Evolutionary conservation across 2,113 vertebrate species (phyloP).

Genomic region (Micronycteris hirsuta): DNA sequence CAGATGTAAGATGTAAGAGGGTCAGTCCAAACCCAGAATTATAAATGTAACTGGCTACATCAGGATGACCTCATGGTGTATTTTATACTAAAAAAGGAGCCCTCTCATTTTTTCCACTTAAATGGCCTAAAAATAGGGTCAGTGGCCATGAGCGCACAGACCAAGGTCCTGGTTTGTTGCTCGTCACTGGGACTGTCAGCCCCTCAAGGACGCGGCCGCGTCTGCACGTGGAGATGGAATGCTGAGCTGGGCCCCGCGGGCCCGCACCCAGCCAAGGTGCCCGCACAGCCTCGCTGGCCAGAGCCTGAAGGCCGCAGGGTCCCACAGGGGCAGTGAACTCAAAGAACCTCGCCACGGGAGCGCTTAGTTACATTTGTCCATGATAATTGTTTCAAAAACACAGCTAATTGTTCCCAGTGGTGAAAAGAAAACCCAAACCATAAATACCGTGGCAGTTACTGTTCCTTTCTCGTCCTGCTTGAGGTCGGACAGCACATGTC

Average conservation of each 20-base stretch:
- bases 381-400: not conserved
- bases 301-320: too few relatives aligned
- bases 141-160: not conserved
- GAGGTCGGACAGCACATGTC: not conserved
- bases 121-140: not conserved
- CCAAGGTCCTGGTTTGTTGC: not conserved
- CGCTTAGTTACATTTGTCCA: not conserved
- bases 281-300: too few relatives aligned
- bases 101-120: not conserved
- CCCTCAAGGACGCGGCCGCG: not conserved
- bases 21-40: not conserved
- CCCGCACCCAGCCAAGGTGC: too few relatives aligned
- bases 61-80: not conserved
- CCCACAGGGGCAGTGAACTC: not conserved
- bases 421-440: too few relatives aligned
- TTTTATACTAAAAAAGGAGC: not conserved
- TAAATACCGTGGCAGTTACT: not conserved
- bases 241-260: rapidly evolving
- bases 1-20: not conserved
- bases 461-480: not conserved
- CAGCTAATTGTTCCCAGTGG: too few relatives aligned
- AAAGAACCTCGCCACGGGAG: not conserved
- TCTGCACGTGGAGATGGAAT: not conserved
- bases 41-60: not conserved
- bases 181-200: too few relatives aligned